Evolutionary conservation across 2,888 invertebrate genomes (phyloP).

Genomic region (Sericinus montela): DNA sequence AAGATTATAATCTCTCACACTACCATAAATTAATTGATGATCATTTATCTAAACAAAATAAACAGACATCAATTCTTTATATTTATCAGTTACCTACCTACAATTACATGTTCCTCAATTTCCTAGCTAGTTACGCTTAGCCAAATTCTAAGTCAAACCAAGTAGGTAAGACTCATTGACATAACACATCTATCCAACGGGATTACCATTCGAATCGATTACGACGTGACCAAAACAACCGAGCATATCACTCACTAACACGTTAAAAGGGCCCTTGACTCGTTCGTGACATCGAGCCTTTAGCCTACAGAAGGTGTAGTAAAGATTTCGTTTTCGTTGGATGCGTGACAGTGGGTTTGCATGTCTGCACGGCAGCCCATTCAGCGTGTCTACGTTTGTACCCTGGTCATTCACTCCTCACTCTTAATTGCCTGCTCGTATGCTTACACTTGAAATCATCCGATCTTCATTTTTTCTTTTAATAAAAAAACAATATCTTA

Average conservation of each 20-base stretch:
- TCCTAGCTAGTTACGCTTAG: too few species aligned
- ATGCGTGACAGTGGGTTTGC: conserved; percentile 34
- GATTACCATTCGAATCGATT: not conserved
- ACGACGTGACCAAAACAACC: conserved; percentile 19
- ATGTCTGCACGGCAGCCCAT: conserved; percentile 38
- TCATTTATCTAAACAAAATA: too few species aligned
- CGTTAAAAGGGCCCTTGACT: conserved; percentile 23
- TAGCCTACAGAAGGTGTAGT: conserved; percentile 22
- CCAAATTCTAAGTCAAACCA: too few species aligned
- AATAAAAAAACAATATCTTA: too few species aligned
- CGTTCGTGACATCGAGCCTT: conserved; percentile 28
- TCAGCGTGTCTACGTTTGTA: conserved; percentile 24
- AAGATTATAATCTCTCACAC: too few species aligned
- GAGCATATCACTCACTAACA: conserved; percentile 12
- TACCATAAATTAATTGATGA: too few species aligned
- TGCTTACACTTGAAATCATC: conserved; percentile 21
- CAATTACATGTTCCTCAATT: too few species aligned
- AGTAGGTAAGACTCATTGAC: too few species aligned
- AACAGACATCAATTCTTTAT: too few species aligned
- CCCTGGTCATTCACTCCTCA: conserved; percentile 37
- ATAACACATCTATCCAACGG: too few species aligned
- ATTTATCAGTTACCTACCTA: too few species aligned
- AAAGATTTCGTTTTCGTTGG: conserved; percentile 33
- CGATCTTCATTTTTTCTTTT: not conserved
- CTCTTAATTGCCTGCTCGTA: conserved; percentile 32